phyloP scores from a whole-genome alignment of 2,888 invertebrate species.

The Mellilla xanthometata region DNA sequence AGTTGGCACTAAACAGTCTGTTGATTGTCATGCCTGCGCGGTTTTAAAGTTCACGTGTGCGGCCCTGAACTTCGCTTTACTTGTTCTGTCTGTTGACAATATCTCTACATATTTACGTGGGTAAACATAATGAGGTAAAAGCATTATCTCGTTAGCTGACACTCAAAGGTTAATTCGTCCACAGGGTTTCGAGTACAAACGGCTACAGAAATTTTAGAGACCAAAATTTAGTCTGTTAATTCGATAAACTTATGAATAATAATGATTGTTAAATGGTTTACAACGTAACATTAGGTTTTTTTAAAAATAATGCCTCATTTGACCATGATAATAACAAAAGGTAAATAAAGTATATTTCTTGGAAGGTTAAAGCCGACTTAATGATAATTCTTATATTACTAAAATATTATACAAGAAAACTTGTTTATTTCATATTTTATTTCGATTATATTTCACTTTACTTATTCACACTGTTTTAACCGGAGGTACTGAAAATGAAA shows the following conservation, averaged over 20 bases:
- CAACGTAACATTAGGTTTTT: neutral
- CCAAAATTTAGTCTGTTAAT: no score
- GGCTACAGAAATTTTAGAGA: no score
- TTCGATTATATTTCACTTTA: no score
- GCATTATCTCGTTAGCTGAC: conserved; percentile 2
- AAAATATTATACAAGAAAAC: no score
- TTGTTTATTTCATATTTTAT: no score
- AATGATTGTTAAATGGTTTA: no score
- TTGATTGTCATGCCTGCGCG: conserved; percentile 18
- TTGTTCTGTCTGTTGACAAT: conserved; percentile 2
- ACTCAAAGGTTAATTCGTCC: neutral
- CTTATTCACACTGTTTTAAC: no score
- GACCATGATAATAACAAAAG: conserved; percentile 13
- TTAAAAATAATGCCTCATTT: conserved; percentile 8
- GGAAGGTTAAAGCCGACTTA: conserved; percentile 16
- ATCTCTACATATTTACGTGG: neutral
- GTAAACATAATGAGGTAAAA: conserved; percentile 2
- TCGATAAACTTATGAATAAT: neutral
- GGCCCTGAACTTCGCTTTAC: conserved; percentile 39
- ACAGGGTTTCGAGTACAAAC: no score
- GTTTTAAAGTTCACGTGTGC: conserved; percentile 36
- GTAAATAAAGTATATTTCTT: conserved; percentile 1
- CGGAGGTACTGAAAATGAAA: no score
- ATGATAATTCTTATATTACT: neutral
- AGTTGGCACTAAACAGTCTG: conserved; percentile 15